Conservation (phyloP, 2,113 vertebrate genomes). For the Microtus oregoni region DNA sequence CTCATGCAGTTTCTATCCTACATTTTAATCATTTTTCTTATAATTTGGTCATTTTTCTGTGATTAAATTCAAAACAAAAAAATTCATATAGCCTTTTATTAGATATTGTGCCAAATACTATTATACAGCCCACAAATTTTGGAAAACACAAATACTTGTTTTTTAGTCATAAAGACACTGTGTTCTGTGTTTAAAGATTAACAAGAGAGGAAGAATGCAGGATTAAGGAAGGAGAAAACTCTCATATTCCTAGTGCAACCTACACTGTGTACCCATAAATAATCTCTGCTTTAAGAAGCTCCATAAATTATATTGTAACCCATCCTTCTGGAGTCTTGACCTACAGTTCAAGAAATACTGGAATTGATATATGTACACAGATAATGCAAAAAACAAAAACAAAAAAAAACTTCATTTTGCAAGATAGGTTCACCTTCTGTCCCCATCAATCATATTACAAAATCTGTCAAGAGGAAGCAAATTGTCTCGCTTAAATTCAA, state of each 20-base stretch:
- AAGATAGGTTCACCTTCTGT: conserved; percentile 71
- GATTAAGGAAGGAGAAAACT: neutral
- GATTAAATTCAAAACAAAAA: conserved; percentile 38
- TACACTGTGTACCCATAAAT: neutral
- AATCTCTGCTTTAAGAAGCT: neutral
- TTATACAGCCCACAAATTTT: neutral
- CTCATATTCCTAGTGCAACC: neutral
- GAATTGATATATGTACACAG: conserved; percentile 79
- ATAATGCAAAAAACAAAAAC: conserved; percentile 72
- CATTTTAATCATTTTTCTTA: conserved; percentile 41
- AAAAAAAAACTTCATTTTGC: conserved; percentile 60
- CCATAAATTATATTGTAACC: conserved; percentile 62
- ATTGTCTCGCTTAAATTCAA: conserved; percentile 63
- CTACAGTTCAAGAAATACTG: conserved; percentile 68
- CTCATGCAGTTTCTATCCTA: neutral
- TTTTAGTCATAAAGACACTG: neutral
- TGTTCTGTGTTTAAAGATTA: neutral
- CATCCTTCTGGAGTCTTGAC: conserved; percentile 67
- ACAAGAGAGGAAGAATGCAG: neutral
- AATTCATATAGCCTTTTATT: neutral
- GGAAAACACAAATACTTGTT: neutral
- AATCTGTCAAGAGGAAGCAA: conserved; percentile 71
- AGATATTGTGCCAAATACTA: neutral
- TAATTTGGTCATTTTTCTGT: neutral
- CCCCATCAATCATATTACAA: conserved; percentile 78